Conservation (phyloP, 2,888 invertebrate genomes). For the Eulithis testata region DNA sequence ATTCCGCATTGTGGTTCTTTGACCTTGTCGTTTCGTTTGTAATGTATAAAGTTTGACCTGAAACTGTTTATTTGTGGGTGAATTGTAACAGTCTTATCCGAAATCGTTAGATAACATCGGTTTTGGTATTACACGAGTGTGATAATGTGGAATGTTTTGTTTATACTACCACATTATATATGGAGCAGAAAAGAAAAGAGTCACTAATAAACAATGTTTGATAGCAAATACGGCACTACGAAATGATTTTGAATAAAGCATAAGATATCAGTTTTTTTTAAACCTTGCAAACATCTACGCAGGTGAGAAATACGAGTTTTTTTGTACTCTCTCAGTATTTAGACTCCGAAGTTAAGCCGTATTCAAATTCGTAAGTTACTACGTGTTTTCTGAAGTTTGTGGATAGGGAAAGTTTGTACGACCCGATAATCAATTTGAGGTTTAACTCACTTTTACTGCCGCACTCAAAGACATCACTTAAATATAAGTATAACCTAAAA, state of each 20-base stretch:
- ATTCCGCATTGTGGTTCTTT: conserved; percentile 65
- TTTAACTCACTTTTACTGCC: not conserved
- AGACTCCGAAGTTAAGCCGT: not conserved
- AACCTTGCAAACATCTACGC: no score
- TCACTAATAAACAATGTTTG: no score
- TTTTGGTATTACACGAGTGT: no score
- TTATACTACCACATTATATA: no score
- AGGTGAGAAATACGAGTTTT: no score
- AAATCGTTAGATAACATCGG: not conserved
- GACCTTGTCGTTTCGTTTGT: conserved; percentile 65
- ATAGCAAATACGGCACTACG: no score
- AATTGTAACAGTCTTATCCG: not conserved
- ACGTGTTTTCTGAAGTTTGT: not conserved
- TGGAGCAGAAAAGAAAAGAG: no score
- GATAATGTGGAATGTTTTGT: no score
- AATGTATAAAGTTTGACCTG: conserved; percentile 33
- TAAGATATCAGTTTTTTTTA: no score
- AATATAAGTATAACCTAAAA: no score
- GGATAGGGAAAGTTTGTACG: conserved; percentile 3
- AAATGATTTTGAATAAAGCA: not conserved
- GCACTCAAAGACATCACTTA: no score
- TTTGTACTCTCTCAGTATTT: not conserved
- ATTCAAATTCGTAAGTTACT: not conserved
- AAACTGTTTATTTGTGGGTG: conserved; percentile 29
- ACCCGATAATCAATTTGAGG: not conserved